These are phyloP conservation scores for Micrastur ruficollis DNA, from an alignment of 2,797 vertebrate genomes.

Conservation along the genomic window DNA sequence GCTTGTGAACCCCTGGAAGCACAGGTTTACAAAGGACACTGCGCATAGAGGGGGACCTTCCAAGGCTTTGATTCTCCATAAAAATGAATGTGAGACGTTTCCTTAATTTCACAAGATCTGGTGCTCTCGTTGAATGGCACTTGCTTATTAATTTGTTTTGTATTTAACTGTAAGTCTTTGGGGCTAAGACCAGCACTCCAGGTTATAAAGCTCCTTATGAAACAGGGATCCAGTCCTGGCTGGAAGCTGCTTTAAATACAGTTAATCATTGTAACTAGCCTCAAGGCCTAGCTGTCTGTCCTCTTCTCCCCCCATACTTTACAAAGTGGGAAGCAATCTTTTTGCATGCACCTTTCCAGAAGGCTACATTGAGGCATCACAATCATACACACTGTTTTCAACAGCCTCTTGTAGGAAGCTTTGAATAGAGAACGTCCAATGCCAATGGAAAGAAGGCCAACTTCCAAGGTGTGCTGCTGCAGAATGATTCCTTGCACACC, in stretches of 20 bases:
- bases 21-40: not conserved
- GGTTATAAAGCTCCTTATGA: not conserved
- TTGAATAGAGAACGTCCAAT: not conserved
- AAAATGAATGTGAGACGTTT: not conserved
- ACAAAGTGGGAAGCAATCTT: not conserved
- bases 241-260: not conserved
- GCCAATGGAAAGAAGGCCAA: not conserved
- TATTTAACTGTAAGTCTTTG: not conserved
- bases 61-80: not conserved
- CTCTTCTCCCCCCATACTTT: not conserved
- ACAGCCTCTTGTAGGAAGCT: not conserved
- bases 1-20: conserved; percentile 46
- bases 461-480: not conserved
- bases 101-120: not conserved
- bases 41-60: not conserved
- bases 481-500: not conserved
- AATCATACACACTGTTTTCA: fast-evolving
- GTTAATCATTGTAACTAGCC: not conserved
- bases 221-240: not conserved
- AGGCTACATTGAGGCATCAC: fast-evolving
- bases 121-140: not conserved
- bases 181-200: not conserved
- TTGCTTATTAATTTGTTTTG: not conserved
- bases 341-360: not conserved
- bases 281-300: not conserved